A percentile compares a stretch with the other conserved stretches of the same genome.
phyloP scores from a whole-genome alignment of 2,888 invertebrate genomes.

The Hirudinaria manillensis region DNA sequence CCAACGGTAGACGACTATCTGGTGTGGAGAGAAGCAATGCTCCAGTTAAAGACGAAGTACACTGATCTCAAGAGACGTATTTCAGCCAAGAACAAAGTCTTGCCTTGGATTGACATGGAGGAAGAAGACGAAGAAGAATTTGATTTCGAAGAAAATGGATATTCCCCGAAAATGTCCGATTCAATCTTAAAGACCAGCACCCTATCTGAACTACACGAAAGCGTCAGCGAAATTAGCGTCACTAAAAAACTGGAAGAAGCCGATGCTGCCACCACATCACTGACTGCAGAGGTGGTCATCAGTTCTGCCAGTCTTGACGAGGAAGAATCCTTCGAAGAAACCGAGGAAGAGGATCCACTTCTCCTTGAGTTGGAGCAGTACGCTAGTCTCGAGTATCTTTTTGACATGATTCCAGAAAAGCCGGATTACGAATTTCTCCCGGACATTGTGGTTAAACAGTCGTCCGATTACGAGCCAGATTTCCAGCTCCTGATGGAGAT shows the following conservation, averaged over 20 bases:
- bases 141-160: background rate
- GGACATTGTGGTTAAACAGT: background rate
- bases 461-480: slow-evolving; percentile 11
- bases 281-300: background rate
- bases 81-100: background rate
- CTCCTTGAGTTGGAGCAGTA: no score
- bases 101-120: background rate
- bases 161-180: background rate
- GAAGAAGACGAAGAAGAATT: slow-evolving; percentile 18
- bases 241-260: background rate
- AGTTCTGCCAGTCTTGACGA: background rate
- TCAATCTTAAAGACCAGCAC: background rate
- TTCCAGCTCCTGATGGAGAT: slow-evolving; percentile 14
- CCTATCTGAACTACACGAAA: background rate
- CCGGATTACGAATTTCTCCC: background rate
- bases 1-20: slow-evolving; percentile 10
- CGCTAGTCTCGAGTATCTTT: background rate
- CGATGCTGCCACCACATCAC: background rate
- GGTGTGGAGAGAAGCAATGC: slow-evolving; percentile 14
- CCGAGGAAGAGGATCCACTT: no score
- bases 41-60: background rate
- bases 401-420: background rate
- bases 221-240: background rate
- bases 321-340: no score
- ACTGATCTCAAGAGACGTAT: background rate